Evolutionary conservation across 2,888 invertebrate genomes (phyloP), one percentile per base, ranked within the genome.

Genomic region (Tipula confusa): DNA sequence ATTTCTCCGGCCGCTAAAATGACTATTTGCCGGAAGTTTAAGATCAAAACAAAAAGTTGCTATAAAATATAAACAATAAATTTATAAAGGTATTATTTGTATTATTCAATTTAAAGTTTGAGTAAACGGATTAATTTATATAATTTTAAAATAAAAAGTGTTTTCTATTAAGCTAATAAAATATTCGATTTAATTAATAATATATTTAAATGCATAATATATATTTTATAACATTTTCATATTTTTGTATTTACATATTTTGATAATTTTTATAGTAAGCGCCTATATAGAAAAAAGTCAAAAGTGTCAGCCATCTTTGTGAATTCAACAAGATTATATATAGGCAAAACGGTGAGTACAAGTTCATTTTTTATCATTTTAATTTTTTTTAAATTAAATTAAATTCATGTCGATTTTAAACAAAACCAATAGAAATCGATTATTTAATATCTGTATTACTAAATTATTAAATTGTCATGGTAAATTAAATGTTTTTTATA

Each of bases 281-380:
- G 64, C 64, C 4, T 43, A 38, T 31, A 38, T 38, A 64, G 24
- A 64, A 64, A 48, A 64, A 24, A 15, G 43, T 43, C n/a, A 43
- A 43, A 43, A 64, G 64, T 24, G 24, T 64, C 64, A 9, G 64
- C 64, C 64, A 64, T 64, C 64, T 64, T 64, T 64, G 64, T 64
- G 24, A 64, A 24, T 24, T 64, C 64, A 24, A 64, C 64, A 43
- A 43, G 43, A 43, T 43, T 43, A 43, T 43, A n/a, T n/a, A 43
- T 43, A 43, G 43, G 43, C 64, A 64, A 64, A 64, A 64, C 64
- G 64, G 64, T 64, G 64, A 64, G 64, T 64, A 1, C 64, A 18
- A 64, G n/a, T n/a, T 43, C 64, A 24, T 64, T 64, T 64, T 64
- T 43, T 24, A 64, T 64, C 64, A 64, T 64, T 64, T 43, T 64